These are phyloP conservation scores for Craseonycteris thonglongyai DNA, from an alignment of 2,113 vertebrate species.

Conservation along the genomic window DNA sequence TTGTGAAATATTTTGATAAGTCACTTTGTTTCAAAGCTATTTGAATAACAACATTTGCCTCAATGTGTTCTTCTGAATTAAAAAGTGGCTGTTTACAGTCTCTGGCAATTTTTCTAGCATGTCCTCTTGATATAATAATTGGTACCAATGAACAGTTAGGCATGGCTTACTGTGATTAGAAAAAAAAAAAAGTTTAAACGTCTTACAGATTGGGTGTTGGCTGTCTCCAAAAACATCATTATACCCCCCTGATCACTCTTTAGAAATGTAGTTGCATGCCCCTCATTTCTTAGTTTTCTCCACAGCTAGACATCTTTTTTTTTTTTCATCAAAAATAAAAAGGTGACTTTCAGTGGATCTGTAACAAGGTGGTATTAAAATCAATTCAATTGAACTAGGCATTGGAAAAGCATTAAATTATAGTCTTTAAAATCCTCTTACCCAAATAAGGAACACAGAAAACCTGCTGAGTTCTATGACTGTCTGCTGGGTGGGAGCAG, in stretches of 20 bases:
- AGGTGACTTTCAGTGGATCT: neutral
- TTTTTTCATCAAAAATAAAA: neutral
- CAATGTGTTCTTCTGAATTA: neutral
- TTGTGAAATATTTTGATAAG: neutral
- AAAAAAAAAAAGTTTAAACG: neutral
- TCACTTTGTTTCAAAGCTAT: neutral
- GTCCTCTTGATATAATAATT: neutral
- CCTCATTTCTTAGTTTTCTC: neutral
- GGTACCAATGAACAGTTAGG: neutral
- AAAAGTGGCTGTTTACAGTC: neutral
- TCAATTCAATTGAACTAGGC: neutral
- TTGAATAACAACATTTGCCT: neutral
- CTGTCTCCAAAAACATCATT: neutral
- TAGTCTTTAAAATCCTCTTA: neutral
- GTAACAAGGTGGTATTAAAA: neutral
- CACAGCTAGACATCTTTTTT: neutral
- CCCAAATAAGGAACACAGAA: neutral
- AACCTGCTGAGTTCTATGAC: no score
- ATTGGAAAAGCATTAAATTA: neutral
- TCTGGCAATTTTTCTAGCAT: neutral
- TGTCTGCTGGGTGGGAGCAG: neutral
- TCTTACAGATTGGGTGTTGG: neutral
- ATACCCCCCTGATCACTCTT: neutral
- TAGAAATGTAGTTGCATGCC: neutral
- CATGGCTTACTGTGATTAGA: neutral